Conservation (phyloP, 2,797 vertebrate genomes). For the Falco peregrinus region DNA sequence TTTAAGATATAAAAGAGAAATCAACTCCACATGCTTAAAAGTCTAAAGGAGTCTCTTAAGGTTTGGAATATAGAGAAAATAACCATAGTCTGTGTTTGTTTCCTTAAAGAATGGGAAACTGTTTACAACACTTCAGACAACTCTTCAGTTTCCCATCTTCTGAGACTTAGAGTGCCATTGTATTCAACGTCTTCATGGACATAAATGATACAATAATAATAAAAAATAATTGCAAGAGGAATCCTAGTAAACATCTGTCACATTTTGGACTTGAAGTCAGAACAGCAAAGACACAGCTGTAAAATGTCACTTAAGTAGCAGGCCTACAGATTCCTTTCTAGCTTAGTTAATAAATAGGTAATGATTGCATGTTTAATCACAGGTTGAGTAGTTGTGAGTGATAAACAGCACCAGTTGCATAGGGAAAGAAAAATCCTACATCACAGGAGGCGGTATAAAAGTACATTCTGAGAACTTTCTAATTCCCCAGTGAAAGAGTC, state of each 20-base stretch:
- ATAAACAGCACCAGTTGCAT: conserved; percentile 2
- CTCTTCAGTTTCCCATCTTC: not conserved
- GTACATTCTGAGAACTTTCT: conserved; percentile 6
- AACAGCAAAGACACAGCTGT: conserved; percentile 48
- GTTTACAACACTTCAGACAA: not conserved
- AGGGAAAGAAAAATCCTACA: not conserved
- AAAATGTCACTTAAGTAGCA: conserved; percentile 20
- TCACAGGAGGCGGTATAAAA: not conserved
- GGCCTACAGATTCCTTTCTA: conserved; percentile 28
- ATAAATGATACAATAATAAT: not conserved
- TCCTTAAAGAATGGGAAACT: not conserved
- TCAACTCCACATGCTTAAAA: not conserved
- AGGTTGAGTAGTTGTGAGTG: not conserved
- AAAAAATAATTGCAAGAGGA: not conserved
- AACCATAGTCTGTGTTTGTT: not conserved
- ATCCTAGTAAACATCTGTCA: conserved; percentile 28
- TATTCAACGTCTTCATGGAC: not conserved
- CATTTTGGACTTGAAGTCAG: conserved; percentile 8
- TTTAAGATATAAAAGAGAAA: not conserved
- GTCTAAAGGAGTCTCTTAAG: not conserved
- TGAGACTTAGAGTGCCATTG: not conserved
- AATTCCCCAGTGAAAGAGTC: not conserved
- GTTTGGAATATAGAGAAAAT: not conserved
- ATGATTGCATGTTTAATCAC: conserved; percentile 32
- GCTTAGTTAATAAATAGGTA: conserved; percentile 62